Evolutionary conservation across 2,888 invertebrate species (phyloP), one percentile per base, ranked within the genome.

Genomic region (Eurois occulta): DNA sequence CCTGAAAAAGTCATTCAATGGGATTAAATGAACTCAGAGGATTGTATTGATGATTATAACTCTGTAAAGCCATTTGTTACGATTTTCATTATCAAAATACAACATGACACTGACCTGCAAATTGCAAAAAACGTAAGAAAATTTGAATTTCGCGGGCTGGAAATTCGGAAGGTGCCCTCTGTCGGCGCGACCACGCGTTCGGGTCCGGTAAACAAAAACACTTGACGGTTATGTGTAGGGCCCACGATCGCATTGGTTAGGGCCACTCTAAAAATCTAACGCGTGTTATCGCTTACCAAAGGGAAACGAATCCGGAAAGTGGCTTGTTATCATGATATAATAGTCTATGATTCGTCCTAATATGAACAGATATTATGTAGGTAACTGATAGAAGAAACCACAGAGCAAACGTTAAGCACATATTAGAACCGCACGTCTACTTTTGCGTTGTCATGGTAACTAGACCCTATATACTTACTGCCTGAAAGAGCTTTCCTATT

Each of bases 361-460:
- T 72, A 35, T 46, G 8, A 62, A 60, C 10, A 10, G 28, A 13
- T 55, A 48, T 46, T 43, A n/a, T 11, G 28, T 38, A 16, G 3
- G 43, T 43, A 28, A 16, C 8, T 48, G 46, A 6, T n/a, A 10
- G 1, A 48, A 48, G 16, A n/a, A 70, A 70, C 35, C 58, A 35
- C 11, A 62, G 16, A 21, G 10, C 13, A 64, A 13, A 24, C 6
- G 13, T 64, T 3, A 38, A 28, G 62, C 28, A 60, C 2, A 11
- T 6, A 65, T 24, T 10, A 6, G 21, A 43, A 35, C 16, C 5
- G 46, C 35, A 24, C 46, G 21, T 70, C 32, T 24, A 28, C 18
- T 60, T 16, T 41, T 52, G 13, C 7, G 28, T 77, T 21, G 28
- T 58, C 55, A 66, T 65, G 38, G 46, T 0, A 77, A 77, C 32